Conservation (phyloP, 1,140 invertebrate species). For the Chymomyza costata region DNA sequence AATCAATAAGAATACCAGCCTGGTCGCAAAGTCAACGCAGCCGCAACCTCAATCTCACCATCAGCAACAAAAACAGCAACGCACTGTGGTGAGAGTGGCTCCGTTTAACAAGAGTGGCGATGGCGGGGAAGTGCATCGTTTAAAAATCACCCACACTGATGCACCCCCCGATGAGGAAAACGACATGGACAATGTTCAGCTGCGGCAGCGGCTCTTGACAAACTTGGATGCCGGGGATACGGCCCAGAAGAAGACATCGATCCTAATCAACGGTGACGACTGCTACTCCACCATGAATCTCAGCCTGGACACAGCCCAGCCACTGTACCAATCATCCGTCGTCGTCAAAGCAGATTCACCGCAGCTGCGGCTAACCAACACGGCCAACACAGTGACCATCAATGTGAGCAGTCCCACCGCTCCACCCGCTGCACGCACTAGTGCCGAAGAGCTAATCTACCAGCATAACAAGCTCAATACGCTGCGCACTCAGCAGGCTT, state of each 20-base stretch:
- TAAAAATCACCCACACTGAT: conserved; percentile 78
- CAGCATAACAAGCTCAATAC: conserved; percentile 69
- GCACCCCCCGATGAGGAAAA: conserved; percentile 18
- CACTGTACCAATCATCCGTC: conserved; percentile 82
- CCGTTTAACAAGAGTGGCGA: conserved; percentile 60
- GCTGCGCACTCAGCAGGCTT: conserved; percentile 44
- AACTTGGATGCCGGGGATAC: conserved; percentile 23
- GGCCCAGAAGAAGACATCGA: conserved; percentile 82
- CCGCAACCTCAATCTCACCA: conserved; percentile 1
- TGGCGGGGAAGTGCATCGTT: conserved; percentile 76
- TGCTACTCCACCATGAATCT: conserved; percentile 82
- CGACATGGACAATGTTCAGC: conserved; percentile 23
- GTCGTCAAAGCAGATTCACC: conserved; percentile 74
- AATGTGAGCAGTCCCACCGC: conserved; percentile 72
- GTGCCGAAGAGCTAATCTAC: conserved; percentile 54
- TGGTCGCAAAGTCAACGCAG: conserved; percentile 1
- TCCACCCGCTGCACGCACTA: neutral
- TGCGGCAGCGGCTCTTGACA: conserved; percentile 22
- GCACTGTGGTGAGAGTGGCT: conserved; percentile 68
- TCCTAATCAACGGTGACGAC: conserved; percentile 84
- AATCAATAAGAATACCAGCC: conserved; percentile 40
- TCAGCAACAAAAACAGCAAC: conserved; percentile 27
- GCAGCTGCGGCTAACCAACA: conserved; percentile 40
- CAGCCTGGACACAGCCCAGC: conserved; percentile 78
- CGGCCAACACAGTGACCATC: conserved; percentile 78